Percentiles rank a stretch among this genome's conserved stretches.
phyloP scores from a whole-genome alignment of 2,113 vertebrate genomes.

The Cyanoliseus patagonus region DNA sequence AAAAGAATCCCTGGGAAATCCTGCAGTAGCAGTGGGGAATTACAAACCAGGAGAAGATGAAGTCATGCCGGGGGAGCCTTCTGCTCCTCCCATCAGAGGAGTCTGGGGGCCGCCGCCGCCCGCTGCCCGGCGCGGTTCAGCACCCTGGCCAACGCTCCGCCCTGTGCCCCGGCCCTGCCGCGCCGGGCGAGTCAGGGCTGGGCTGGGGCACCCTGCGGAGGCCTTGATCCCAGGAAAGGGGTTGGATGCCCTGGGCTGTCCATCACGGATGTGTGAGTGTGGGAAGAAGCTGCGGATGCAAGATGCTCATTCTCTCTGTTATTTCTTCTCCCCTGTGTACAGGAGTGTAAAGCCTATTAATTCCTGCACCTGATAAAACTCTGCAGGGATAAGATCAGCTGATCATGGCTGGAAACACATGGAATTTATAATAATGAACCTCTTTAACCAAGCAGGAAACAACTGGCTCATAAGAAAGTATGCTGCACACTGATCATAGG shows the following conservation, averaged over 20 bases:
- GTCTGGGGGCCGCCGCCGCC: neutral
- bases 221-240: too few relatives aligned
- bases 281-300: neutral
- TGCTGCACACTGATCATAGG: neutral
- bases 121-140: neutral
- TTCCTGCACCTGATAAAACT: neutral
- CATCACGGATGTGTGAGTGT: neutral
- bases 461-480: neutral
- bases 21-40: neutral
- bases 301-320: neutral
- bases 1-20: neutral
- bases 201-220: neutral
- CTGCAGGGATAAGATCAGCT: neutral
- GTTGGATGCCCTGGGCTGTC: neutral
- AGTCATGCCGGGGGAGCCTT: neutral
- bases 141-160: neutral
- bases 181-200: neutral
- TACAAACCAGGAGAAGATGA: neutral
- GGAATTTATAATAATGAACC: neutral
- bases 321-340: neutral
- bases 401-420: neutral
- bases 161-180: too few relatives aligned
- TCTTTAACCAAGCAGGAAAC: neutral
- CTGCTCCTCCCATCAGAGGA: fast-evolving
- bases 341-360: neutral